Base-by-base conservation (phyloP, 2,113 vertebrate species). In the Etheostoma spectabile region DNA sequence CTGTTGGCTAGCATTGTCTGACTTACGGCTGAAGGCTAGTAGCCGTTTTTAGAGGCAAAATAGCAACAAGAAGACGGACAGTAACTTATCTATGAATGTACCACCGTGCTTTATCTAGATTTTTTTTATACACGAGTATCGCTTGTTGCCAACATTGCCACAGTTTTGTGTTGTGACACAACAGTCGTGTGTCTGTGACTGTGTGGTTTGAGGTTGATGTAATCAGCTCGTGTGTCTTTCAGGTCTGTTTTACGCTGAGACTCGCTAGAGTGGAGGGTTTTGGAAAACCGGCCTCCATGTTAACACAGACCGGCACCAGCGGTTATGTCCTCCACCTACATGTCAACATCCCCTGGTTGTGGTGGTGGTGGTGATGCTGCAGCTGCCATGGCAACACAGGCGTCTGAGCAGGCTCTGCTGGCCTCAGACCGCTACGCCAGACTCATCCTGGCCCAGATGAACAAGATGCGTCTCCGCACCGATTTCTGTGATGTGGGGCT, bases 401-500 rank as follows among this genome's bases (percentile, higher is more conserved):
- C 77, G 5, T 84, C 75, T 2, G 93, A 95, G 6, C 91, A 86
- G 83, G 89, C 85, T 27, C 68, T 90, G 12, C 91, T 95, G 78
- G 93, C 95, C 30, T 95, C 96, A 11, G 96, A 97, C 72, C 96
- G 93, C 53, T 96, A 99, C 27, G 97, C 98, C n/a, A 95, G 95
- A 55, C 90, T 96, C 56, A 95, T 99, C 84, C 93, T 99, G 83
- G 94, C 96, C 13, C 97, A 98, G 91, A 98, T 99, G 86, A 98
- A 98, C 93, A 96, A 96, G 85, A 95, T 99, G 95, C 95, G 97
- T 33, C 95, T 93, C 24, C 95, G 93, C 21, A 88, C 94, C 4
- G 95, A 97, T 83, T 97, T 99, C 93, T 99, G 98, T 68, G 98
- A 99, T 16, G 97, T 99, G 60, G 94, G 95, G 46, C 93, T 99